phyloP scores from a whole-genome alignment of 2,888 invertebrate species.

The Eilema caniola region DNA sequence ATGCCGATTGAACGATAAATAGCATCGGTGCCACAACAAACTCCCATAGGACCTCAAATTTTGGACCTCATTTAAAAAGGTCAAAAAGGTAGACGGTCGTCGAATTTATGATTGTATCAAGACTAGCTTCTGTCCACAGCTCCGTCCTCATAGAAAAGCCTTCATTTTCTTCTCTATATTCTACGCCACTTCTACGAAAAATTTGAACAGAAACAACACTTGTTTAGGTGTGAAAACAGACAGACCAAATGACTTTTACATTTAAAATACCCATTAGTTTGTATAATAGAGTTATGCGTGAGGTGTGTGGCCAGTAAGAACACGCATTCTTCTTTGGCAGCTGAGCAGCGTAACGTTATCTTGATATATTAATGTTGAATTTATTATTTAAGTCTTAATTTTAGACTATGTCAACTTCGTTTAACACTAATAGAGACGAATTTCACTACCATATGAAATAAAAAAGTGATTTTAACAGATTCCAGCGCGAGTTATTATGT shows the following conservation, averaged over 20 bases:
- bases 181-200: too few relatives aligned
- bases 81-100: too few relatives aligned
- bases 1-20: too few relatives aligned
- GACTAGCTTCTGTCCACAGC: too few relatives aligned
- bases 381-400: neutral
- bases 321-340: neutral
- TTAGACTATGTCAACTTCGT: neutral
- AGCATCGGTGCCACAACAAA: too few relatives aligned
- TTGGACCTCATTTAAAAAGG: too few relatives aligned
- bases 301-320: slow-evolving; percentile 8
- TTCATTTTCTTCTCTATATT: too few relatives aligned
- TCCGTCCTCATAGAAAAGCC: too few relatives aligned
- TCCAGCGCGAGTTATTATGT: neutral
- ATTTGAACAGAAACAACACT: neutral
- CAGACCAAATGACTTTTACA: neutral
- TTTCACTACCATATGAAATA: neutral
- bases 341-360: neutral
- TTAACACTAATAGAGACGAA: neutral
- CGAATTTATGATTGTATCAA: too few relatives aligned
- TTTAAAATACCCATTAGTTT: neutral
- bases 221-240: neutral
- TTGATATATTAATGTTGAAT: neutral
- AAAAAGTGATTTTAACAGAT: neutral
- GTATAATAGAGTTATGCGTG: neutral
- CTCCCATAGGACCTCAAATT: too few relatives aligned